These are phyloP conservation scores for Python bivittatus DNA, from an alignment of 2,113 vertebrate genomes.

Conservation along the genomic window DNA sequence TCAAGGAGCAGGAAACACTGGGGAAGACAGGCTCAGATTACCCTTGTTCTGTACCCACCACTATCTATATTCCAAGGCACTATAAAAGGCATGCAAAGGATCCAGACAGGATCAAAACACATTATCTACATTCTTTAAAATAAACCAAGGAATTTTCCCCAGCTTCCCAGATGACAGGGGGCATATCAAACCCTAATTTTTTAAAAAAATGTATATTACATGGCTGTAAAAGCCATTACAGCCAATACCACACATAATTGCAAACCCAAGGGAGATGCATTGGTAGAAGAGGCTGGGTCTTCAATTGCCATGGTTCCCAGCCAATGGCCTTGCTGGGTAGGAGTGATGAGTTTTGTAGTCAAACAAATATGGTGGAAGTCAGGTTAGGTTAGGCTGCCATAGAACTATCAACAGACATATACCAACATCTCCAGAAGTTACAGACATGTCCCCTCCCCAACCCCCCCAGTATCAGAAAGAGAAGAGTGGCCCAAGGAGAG, in stretches of 20 bases:
- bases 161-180: neutral
- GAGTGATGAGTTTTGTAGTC: no score
- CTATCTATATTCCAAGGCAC: neutral
- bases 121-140: neutral
- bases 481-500: neutral
- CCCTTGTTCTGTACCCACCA: neutral
- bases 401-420: no score
- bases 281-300: neutral
- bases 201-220: neutral
- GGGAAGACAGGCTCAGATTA: neutral
- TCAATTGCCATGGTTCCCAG: neutral
- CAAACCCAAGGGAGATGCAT: neutral
- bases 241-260: neutral
- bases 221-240: neutral
- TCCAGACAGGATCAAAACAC: neutral
- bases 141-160: neutral
- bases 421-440: no score
- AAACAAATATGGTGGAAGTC: no score
- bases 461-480: neutral
- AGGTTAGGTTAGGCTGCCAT: no score
- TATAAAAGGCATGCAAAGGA: neutral
- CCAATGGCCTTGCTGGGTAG: no score
- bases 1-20: neutral
- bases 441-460: neutral
- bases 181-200: neutral